Conservation (phyloP, 1,140 invertebrate species). For the Psilanteris sp. region DNA sequence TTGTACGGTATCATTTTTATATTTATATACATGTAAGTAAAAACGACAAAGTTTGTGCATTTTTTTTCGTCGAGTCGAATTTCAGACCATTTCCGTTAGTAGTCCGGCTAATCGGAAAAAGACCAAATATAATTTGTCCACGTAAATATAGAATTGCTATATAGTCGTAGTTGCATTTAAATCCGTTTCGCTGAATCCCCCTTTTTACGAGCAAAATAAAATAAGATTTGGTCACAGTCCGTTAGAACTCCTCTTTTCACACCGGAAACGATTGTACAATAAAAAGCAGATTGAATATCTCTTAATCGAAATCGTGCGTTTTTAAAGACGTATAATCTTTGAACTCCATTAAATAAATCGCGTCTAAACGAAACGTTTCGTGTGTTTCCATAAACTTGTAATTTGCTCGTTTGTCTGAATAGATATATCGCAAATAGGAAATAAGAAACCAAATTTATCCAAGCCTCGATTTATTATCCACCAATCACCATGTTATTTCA, state of each 20-base stretch:
- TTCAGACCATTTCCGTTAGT: no score
- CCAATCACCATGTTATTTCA: conserved; percentile 16
- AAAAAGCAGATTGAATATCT: neutral
- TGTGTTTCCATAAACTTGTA: neutral
- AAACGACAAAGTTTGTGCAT: no score
- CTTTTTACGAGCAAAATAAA: conserved; percentile 3
- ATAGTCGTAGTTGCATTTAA: no score
- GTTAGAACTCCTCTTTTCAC: neutral
- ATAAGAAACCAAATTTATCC: no score
- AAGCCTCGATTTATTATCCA: no score
- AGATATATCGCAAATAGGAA: conserved; percentile 2
- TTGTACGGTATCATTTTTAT: no score
- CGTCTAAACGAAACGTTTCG: neutral
- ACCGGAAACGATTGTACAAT: neutral
- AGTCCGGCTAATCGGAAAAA: no score
- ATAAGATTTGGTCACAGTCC: conserved; percentile 1
- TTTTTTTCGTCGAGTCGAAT: no score
- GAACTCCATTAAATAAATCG: conserved; percentile 1
- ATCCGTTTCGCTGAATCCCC: neutral
- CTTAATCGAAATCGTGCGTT: neutral
- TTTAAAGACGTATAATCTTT: neutral
- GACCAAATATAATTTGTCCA: no score
- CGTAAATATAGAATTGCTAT: no score
- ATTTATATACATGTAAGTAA: no score
- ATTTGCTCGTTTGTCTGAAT: conserved; percentile 4